Conservation (phyloP, 1,140 invertebrate species). For the Trypoxylus dichotomus region DNA sequence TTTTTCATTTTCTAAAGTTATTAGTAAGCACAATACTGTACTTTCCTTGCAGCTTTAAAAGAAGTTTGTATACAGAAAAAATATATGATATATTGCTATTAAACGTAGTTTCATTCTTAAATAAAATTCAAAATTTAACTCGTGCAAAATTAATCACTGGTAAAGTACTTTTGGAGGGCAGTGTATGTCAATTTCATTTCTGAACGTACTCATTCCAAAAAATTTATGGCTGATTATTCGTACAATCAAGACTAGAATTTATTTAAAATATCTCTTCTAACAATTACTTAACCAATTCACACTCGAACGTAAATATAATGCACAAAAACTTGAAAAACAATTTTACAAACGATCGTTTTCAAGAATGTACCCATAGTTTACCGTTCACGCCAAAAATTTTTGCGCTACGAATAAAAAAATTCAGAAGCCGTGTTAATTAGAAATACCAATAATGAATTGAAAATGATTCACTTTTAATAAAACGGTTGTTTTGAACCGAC, state of each 20-base stretch:
- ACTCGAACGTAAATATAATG: too few relatives aligned
- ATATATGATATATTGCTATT: constrained; percentile 25
- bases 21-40: constrained; percentile 13
- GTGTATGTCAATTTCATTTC: too few relatives aligned
- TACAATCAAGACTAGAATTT: too few relatives aligned
- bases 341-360: neutral
- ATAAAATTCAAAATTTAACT: neutral
- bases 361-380: neutral
- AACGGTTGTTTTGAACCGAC: neutral
- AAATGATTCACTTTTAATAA: neutral
- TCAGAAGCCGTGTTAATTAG: neutral
- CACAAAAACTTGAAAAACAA: neutral
- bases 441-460: neutral
- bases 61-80: constrained; percentile 21
- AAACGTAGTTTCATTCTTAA: neutral
- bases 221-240: too few relatives aligned
- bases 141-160: too few relatives aligned
- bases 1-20: neutral
- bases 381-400: neutral
- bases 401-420: neutral
- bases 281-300: too few relatives aligned
- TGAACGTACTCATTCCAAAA: too few relatives aligned
- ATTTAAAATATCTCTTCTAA: too few relatives aligned
- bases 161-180: too few relatives aligned
- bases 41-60: constrained; percentile 23